phyloP scores from a whole-genome alignment of 2,888 invertebrate species.

The Graphium colonna region DNA sequence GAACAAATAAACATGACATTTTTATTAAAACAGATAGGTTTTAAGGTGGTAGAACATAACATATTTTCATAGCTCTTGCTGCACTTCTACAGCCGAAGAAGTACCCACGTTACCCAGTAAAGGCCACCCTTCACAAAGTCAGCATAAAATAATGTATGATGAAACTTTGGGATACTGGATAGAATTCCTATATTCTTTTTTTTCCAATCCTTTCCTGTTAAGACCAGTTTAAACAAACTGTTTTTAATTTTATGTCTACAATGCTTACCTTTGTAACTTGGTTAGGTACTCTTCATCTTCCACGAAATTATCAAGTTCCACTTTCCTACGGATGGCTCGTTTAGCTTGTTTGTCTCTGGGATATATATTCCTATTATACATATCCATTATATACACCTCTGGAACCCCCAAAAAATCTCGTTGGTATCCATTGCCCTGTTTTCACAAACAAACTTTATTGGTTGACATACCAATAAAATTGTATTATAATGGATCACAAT shows the following conservation, averaged over 20 bases:
- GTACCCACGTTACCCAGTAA: too few relatives aligned
- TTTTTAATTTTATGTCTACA: not conserved
- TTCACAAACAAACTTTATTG: not conserved
- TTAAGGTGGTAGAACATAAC: too few relatives aligned
- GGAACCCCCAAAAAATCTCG: constrained; percentile 86
- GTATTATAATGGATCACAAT: too few relatives aligned
- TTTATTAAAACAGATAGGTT: too few relatives aligned
- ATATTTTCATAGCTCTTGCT: too few relatives aligned
- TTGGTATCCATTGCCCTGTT: constrained; percentile 92
- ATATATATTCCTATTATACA: constrained; percentile 90
- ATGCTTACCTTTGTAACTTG: constrained; percentile 81
- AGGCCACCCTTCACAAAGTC: too few relatives aligned
- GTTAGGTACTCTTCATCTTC: constrained; percentile 85
- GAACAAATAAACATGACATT: too few relatives aligned
- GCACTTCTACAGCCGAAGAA: too few relatives aligned
- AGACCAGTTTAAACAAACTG: too few relatives aligned
- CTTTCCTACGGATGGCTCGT: constrained; percentile 83
- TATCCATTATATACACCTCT: constrained; percentile 92
- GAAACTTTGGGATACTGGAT: too few relatives aligned
- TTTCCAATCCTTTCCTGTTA: not conserved
- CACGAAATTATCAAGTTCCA: constrained; percentile 81
- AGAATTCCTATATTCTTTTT: not conserved
- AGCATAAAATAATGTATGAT: too few relatives aligned
- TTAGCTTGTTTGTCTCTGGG: constrained; percentile 88
- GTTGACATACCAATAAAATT: too few relatives aligned